These are phyloP conservation scores for Aurelia aurita DNA, from an alignment of 30 jellyfish, hydroid and myxozoan genomes.

Conservation along the genomic window DNA sequence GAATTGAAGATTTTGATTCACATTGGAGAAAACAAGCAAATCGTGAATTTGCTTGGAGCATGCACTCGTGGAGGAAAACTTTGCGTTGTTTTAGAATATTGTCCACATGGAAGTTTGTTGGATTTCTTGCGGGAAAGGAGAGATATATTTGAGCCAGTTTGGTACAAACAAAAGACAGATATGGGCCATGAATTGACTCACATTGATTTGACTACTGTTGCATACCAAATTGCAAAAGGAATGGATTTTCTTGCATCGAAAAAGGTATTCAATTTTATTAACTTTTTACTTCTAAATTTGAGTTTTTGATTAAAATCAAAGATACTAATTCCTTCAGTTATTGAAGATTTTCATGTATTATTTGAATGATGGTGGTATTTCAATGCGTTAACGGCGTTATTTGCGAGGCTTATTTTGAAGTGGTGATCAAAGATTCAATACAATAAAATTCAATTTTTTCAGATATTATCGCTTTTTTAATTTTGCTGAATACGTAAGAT, in stretches of 20 bases:
- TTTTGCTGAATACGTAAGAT: no score
- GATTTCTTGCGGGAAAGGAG: conserved; percentile 80
- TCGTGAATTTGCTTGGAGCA: conserved; percentile 95
- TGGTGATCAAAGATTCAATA: no score
- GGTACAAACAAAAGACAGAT: conserved; percentile 82
- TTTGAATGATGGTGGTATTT: no score
- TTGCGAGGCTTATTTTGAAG: no score
- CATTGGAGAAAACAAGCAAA: conserved; percentile 96
- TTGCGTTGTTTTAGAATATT: conserved; percentile 87
- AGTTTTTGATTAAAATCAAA: no score
- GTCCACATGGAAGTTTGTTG: conserved; percentile 94
- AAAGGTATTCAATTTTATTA: conserved; percentile 69
- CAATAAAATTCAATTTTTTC: no score
- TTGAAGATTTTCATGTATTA: no score
- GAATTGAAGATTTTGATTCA: conserved; percentile 94
- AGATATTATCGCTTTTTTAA: no score
- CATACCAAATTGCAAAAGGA: conserved; percentile 92
- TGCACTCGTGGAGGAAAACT: conserved; percentile 94
- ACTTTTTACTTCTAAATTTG: no score
- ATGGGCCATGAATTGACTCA: conserved; percentile 81
- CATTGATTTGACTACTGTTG: conserved; percentile 80
- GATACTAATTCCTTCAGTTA: no score
- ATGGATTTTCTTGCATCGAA: conserved; percentile 94
- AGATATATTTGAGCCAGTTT: conserved; percentile 77
- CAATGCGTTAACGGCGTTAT: no score